These are phyloP conservation scores for Carabus problematicus DNA, from an alignment of 2,888 invertebrate species.

Conservation along the genomic window DNA sequence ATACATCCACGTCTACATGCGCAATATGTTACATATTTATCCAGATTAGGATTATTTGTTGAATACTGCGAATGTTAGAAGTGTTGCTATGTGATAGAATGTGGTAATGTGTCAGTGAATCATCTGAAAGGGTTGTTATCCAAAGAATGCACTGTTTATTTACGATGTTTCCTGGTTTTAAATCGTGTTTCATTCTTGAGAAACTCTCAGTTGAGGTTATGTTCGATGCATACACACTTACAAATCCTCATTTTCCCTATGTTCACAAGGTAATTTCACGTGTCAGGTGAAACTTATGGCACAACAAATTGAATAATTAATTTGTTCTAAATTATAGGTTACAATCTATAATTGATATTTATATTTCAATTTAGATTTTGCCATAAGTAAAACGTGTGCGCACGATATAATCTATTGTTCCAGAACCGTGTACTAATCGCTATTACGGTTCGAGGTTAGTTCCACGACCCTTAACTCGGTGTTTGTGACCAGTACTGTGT, in stretches of 20 bases:
- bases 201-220: background rate
- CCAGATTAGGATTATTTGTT: too few relatives aligned
- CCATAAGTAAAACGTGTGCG: conserved; percentile 51
- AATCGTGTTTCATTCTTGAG: conserved; percentile 15
- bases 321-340: conserved; percentile 44
- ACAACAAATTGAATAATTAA: conserved; percentile 48
- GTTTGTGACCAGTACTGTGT: too few relatives aligned
- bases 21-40: too few relatives aligned
- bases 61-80: too few relatives aligned
- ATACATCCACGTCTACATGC: too few relatives aligned
- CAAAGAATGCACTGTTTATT: conserved; percentile 22
- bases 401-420: conserved; percentile 16
- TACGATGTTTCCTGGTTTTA: conserved; percentile 9
- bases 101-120: background rate
- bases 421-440: background rate
- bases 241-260: background rate
- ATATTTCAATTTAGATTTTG: conserved; percentile 51
- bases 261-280: conserved; percentile 46
- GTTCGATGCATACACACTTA: conserved; percentile 23
- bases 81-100: too few relatives aligned
- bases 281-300: conserved; percentile 47
- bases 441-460: background rate
- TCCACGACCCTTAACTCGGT: too few relatives aligned
- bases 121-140: conserved; percentile 12
- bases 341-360: conserved; percentile 50